Conservation (phyloP, 1,140 invertebrate species). For the Ips nitidus region DNA sequence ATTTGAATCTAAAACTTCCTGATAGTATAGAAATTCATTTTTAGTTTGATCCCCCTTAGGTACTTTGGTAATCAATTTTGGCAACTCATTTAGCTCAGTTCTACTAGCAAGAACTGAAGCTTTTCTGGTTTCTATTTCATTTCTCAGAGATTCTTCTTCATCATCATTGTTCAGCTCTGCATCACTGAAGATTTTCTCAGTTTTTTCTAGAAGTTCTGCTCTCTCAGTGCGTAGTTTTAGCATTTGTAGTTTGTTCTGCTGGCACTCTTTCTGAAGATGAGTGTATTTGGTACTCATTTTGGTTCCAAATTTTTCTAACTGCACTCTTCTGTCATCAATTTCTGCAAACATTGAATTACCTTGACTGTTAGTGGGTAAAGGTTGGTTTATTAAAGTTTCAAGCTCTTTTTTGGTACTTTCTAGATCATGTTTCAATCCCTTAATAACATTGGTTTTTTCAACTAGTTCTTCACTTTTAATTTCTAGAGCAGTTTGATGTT, state of each 20-base stretch:
- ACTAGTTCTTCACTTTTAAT: slow-evolving; percentile 38
- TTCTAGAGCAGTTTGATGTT: slow-evolving; percentile 34
- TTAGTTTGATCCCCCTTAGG: not conserved
- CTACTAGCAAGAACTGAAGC: no score
- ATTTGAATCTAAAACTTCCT: not conserved
- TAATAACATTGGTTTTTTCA: slow-evolving; percentile 34
- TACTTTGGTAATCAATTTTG: not conserved
- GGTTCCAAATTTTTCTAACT: slow-evolving; percentile 34
- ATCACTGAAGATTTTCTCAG: no score
- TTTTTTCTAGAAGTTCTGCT: not conserved
- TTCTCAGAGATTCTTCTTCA: no score
- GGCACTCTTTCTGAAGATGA: slow-evolving; percentile 8
- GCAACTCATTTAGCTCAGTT: no score
- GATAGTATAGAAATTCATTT: not conserved
- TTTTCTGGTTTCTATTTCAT: no score
- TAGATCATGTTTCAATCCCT: slow-evolving; percentile 42
- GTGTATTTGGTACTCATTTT: slow-evolving; percentile 17
- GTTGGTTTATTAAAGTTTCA: slow-evolving; percentile 39
- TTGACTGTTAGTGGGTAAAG: slow-evolving; percentile 38
- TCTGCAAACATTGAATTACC: slow-evolving; percentile 48
- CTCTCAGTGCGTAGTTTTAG: not conserved
- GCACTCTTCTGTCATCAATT: slow-evolving; percentile 43
- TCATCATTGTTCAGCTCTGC: no score
- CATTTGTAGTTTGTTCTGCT: not conserved
- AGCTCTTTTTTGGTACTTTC: slow-evolving; percentile 35